These are phyloP conservation scores for Aramus guarauna DNA, from an alignment of 2,113 vertebrate genomes.

Conservation along the genomic window DNA sequence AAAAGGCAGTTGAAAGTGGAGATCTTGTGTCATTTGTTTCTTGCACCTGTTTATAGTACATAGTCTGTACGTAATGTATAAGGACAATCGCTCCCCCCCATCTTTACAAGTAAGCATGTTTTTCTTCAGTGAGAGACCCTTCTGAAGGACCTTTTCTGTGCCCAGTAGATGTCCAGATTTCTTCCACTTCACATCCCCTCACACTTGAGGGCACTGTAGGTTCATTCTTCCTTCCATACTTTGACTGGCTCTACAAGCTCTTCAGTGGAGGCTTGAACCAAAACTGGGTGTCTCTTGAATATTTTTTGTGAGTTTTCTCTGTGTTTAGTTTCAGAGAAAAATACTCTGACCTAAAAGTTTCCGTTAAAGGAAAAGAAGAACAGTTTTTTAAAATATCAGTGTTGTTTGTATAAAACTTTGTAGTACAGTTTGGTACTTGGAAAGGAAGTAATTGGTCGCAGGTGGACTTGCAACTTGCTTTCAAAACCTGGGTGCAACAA, in stretches of 20 bases:
- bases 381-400: background rate
- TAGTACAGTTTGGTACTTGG: background rate
- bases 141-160: background rate
- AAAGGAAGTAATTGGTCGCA: background rate
- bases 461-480: background rate
- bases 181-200: constrained; percentile 5
- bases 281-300: background rate
- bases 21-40: background rate
- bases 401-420: background rate
- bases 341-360: background rate
- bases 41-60: background rate
- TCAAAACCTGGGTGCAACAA: background rate
- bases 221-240: background rate
- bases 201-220: constrained; percentile 41
- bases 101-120: background rate
- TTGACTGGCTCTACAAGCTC: background rate
- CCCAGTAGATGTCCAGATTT: background rate
- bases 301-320: background rate
- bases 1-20: background rate
- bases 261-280: background rate
- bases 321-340: background rate
- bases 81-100: background rate
- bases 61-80: background rate
- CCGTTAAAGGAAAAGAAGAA: background rate
- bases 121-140: background rate